phyloP scores from a whole-genome alignment of 2,888 invertebrate species.

The Boloria euphrosyne region DNA sequence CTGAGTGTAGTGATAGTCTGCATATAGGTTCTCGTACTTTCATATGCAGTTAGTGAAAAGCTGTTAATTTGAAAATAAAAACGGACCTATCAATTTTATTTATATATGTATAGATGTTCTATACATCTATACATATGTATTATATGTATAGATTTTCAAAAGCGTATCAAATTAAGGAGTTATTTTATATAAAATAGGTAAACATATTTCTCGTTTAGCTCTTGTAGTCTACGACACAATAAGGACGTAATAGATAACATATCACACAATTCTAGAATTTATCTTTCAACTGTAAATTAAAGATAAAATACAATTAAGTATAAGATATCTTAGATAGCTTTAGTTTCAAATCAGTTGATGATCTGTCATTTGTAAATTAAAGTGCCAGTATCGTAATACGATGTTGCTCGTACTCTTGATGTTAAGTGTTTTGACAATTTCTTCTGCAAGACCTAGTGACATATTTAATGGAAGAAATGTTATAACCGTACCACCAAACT shows the following conservation, averaged over 20 bases:
- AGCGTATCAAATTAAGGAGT: too few species aligned
- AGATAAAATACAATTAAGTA: slow-evolving; percentile 34
- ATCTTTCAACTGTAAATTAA: slow-evolving; percentile 34
- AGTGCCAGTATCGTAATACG: slow-evolving; percentile 5
- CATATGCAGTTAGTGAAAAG: too few species aligned
- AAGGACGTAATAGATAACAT: slow-evolving; percentile 31
- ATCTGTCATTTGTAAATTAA: slow-evolving; percentile 3
- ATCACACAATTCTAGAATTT: slow-evolving; percentile 35
- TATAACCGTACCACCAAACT: slow-evolving; percentile 47
- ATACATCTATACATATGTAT: too few species aligned
- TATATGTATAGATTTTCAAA: too few species aligned
- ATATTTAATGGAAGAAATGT: slow-evolving; percentile 31
- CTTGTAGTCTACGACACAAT: slow-evolving; percentile 3
- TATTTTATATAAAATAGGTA: not conserved
- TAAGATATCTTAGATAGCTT: slow-evolving; percentile 20
- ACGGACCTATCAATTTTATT: too few species aligned
- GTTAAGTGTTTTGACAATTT: slow-evolving; percentile 20
- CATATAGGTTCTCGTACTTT: too few species aligned
- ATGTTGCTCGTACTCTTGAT: slow-evolving; percentile 24
- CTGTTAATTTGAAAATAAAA: too few species aligned
- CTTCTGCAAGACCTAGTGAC: slow-evolving; percentile 9
- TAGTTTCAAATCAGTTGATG: slow-evolving; percentile 9
- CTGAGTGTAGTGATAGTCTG: too few species aligned
- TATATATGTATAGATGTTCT: too few species aligned
- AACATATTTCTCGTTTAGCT: slow-evolving; percentile 1